Base-by-base conservation (phyloP, 2,113 vertebrate genomes). In the Gadus chalcogrammus region DNA sequence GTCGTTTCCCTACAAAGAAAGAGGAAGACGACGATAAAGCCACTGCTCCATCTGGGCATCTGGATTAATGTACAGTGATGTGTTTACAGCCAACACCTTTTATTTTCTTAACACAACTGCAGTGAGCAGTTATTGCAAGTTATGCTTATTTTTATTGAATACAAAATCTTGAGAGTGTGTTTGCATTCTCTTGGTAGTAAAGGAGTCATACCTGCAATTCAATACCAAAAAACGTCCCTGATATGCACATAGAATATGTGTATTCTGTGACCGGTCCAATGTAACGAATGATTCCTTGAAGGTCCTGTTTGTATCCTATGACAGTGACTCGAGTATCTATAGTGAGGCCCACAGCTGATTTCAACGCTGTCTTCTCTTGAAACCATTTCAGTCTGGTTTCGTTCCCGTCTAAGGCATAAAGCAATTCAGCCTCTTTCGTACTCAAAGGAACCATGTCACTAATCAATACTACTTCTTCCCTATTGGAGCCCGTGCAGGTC, bases 181-280 rank as follows among this genome's bases (percentile, higher is more conserved):
- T 35, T 35, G 31, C 31, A 35, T 35, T 35, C 2, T 7, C 31
- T 35, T 35, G 31, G 31, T 35, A 35, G 31, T 35, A 35, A 35
- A 35, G 31, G 31, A 35, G 31, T 55, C 78, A 64, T 63, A 97
- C 95, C 94, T 93, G 89, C 2, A 96, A 78, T 61, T 97, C 93
- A 17, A 96, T 83, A 12, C 94, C 95, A 0, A 94, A 94, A 80
- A 85, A 91, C 0, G 59, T 55, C 0, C 87, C 93, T 0, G 58
- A 3, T 15, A 92, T 0, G n/a, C n/a, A n/a, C n/a, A n/a, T 20
- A 1, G 0, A 0, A 1, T 0, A 1, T 0, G 0, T 0, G 0
- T 5, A 0, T 0, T 22, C 0, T 0, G 3, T n/a, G 0, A 90
- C 3, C 0, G 15, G 79, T 13, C 94, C 94, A 0, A 95, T 55